Percentiles rank a stretch among this genome's conserved stretches.
These are phyloP conservation scores for Ectobius pallidus DNA, from an alignment of 2,888 invertebrate species.

Conservation along the genomic window DNA sequence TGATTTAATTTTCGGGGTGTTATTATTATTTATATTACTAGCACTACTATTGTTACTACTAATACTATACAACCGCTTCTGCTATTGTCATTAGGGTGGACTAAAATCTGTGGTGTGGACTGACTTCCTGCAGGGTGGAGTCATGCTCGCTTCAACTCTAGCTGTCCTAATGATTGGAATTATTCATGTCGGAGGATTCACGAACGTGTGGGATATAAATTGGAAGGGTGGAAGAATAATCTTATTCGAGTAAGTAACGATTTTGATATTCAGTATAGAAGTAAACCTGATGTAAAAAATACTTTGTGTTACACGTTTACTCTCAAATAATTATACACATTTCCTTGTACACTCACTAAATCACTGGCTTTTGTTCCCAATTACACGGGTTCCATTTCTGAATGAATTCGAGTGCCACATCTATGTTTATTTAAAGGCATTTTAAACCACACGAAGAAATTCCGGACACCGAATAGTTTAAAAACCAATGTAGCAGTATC, in stretches of 20 bases:
- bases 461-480: too few relatives aligned
- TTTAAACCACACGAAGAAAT: too few relatives aligned
- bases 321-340: not conserved
- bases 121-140: not conserved
- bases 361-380: not conserved
- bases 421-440: too few relatives aligned
- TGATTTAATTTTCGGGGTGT: too few relatives aligned
- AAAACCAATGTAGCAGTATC: too few relatives aligned
- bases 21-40: too few relatives aligned
- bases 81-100: too few relatives aligned
- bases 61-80: too few relatives aligned
- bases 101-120: not conserved
- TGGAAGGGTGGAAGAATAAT: not conserved
- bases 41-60: too few relatives aligned
- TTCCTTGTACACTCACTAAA: not conserved
- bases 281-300: not conserved
- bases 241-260: slow-evolving; percentile 39
- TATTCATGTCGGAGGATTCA: not conserved
- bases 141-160: not conserved
- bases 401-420: not conserved
- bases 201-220: not conserved
- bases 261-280: not conserved
- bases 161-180: not conserved
- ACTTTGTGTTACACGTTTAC: not conserved
- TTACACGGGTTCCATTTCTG: not conserved